Conservation (phyloP, 1,140 invertebrate species). For the Artemia franciscana region DNA sequence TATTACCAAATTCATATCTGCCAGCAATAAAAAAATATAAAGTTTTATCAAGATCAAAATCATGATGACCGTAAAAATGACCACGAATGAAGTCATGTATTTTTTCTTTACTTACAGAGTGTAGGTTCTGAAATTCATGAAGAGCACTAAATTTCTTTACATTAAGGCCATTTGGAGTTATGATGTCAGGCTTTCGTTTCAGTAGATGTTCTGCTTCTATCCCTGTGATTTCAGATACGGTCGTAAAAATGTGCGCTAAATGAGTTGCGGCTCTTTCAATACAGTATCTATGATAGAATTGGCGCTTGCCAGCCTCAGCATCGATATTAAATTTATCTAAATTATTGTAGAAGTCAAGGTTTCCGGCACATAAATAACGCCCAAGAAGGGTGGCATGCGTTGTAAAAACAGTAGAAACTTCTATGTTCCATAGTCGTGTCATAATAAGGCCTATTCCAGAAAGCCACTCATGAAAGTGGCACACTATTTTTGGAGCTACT, state of each 20-base stretch:
- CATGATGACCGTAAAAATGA: conserved; percentile 95
- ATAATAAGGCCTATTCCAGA: conserved; percentile 82
- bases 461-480: conserved; percentile 98
- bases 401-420: conserved; percentile 90
- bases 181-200: conserved; percentile 85
- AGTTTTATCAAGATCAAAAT: conserved; percentile 97
- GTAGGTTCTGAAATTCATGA: conserved; percentile 98
- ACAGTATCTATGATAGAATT: conserved; percentile 98
- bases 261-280: conserved; percentile 87
- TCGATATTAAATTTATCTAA: conserved; percentile 82
- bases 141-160: conserved; percentile 95
- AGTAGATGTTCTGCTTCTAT: conserved; percentile 86
- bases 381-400: conserved; percentile 95
- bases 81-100: conserved; percentile 94
- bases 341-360: conserved; percentile 98
- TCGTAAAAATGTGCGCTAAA: conserved; percentile 84
- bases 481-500: conserved; percentile 46
- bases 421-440: conserved; percentile 55
- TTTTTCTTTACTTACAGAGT: conserved; percentile 92
- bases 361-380: conserved; percentile 89
- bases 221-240: conserved; percentile 91
- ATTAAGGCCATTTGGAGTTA: conserved; percentile 95
- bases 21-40: conserved; percentile 98
- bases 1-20: conserved; percentile 96
- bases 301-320: conserved; percentile 90